These are phyloP conservation scores for Brevimyrus niger DNA, from an alignment of 2,113 vertebrate genomes.

Conservation along the genomic window DNA sequence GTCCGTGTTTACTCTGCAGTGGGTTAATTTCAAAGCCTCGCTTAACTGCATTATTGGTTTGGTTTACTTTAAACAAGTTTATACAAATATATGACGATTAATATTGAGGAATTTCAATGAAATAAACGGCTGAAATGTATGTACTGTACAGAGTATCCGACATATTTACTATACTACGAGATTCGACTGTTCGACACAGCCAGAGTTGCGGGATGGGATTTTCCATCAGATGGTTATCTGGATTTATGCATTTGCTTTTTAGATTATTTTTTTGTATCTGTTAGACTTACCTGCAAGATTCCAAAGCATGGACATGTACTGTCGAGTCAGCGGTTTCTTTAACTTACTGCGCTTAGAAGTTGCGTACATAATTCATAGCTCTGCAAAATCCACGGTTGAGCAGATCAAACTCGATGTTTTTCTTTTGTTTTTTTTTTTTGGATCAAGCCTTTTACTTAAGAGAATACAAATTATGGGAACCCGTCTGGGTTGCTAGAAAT, in stretches of 20 bases:
- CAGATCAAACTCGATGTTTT: not conserved
- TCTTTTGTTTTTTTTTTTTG: not conserved
- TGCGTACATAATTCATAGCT: constrained; percentile 9
- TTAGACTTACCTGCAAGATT: constrained; percentile 14
- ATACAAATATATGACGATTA: not conserved
- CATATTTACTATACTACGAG: constrained; percentile 9
- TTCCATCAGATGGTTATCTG: not conserved
- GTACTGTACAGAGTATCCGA: constrained; percentile 9
- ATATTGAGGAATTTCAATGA: not conserved
- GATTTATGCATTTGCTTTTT: constrained; percentile 2
- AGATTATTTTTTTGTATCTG: not conserved
- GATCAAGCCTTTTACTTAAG: not conserved
- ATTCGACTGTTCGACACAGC: constrained; percentile 14
- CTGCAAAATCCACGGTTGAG: not conserved
- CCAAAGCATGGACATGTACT: constrained; percentile 10
- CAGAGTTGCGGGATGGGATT: not conserved
- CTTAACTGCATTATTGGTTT: constrained; percentile 14
- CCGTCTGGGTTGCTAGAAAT: not conserved
- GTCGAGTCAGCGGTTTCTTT: not conserved
- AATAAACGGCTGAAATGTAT: constrained; percentile 9
- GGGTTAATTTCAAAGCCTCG: not conserved
- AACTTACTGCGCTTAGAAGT: not conserved
- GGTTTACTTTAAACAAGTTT: not conserved
- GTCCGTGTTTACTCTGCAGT: not conserved
- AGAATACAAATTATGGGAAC: not conserved